phyloP scores from a whole-genome alignment of 1,140 invertebrate species.

The Thaumetopoea pityocampa region DNA sequence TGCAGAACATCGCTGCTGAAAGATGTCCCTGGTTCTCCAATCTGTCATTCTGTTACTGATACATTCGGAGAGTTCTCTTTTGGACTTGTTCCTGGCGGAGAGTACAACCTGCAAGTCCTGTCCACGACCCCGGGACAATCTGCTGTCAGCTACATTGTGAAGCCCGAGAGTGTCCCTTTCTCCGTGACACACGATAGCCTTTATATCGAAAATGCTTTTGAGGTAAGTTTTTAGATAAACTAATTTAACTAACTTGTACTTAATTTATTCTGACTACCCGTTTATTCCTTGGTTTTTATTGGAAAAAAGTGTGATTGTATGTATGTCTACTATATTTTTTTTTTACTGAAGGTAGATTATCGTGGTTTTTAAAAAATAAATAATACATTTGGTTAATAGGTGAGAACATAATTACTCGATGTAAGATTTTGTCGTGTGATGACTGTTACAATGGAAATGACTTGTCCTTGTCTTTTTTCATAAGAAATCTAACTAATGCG shows the following conservation, averaged over 20 bases:
- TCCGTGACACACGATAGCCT: constrained; percentile 84
- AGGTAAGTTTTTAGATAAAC: constrained; percentile 74
- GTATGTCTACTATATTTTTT: no score
- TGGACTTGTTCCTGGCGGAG: constrained; percentile 84
- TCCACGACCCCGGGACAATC: constrained; percentile 51
- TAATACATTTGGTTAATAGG: no score
- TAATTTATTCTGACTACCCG: constrained; percentile 4
- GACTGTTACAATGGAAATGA: no score
- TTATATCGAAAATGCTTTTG: constrained; percentile 83
- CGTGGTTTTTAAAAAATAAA: no score
- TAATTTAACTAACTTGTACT: background rate
- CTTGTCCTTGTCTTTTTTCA: no score
- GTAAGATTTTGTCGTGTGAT: no score
- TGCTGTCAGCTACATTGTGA: constrained; percentile 77
- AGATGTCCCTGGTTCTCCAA: constrained; percentile 77
- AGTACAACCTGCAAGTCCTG: constrained; percentile 78
- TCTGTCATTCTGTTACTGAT: constrained; percentile 88
- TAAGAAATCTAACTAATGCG: no score
- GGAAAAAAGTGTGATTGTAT: constrained; percentile 1
- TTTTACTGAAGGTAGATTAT: no score
- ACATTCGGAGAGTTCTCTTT: constrained; percentile 88
- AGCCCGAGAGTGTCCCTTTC: constrained; percentile 82
- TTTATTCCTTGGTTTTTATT: constrained; percentile 1
- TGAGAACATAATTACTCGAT: no score
- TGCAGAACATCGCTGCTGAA: constrained; percentile 79